A percentile compares a stretch with the other conserved stretches of the same genome.
Evolutionary conservation across 2,888 invertebrate species (phyloP).

Genomic region (Blomia tropicalis): DNA sequence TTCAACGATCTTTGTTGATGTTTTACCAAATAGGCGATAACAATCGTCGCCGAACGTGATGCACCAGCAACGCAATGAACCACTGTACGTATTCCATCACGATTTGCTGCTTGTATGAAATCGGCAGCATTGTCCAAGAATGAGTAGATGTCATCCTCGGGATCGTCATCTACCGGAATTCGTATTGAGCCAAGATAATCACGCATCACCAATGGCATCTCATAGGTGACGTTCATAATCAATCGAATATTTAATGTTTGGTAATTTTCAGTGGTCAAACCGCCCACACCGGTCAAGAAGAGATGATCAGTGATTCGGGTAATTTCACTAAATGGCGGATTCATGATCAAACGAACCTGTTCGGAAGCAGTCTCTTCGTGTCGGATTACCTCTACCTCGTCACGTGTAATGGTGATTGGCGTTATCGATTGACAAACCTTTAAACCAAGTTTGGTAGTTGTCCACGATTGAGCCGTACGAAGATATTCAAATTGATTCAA

Average conservation of each 20-base stretch:
- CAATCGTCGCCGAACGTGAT: slow-evolving; percentile 9
- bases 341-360: neutral
- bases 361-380: neutral
- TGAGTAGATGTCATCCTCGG: neutral
- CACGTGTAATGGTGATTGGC: neutral
- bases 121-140: slow-evolving; percentile 15
- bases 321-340: slow-evolving; percentile 2
- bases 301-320: slow-evolving; percentile 18
- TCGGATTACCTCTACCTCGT: neutral
- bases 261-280: slow-evolving; percentile 18
- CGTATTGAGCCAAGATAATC: slow-evolving; percentile 6
- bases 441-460: neutral
- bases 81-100: neutral
- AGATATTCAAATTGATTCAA: neutral
- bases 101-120: neutral
- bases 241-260: neutral
- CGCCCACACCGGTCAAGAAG: slow-evolving; percentile 15
- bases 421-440: neutral
- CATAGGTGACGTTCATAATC: slow-evolving; percentile 14
- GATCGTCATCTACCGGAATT: slow-evolving; percentile 20
- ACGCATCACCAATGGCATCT: slow-evolving; percentile 5
- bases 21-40: slow-evolving; percentile 17
- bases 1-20: neutral
- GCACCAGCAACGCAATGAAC: slow-evolving; percentile 18
- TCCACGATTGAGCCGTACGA: neutral